Base-by-base conservation (phyloP, 2,113 vertebrate genomes). In the Eclectus roratus region DNA sequence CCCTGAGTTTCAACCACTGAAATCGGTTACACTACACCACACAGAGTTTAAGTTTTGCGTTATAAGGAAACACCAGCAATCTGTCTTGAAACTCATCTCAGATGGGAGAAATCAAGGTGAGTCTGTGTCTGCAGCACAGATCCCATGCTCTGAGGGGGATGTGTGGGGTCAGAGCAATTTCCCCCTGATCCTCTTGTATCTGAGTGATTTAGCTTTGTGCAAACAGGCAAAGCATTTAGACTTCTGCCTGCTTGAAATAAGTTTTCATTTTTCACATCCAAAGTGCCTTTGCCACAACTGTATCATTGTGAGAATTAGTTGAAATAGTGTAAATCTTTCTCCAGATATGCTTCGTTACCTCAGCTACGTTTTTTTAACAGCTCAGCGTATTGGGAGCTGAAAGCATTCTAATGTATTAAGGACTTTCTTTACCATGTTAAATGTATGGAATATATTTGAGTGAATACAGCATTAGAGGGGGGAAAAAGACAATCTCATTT, bases 21-120 rank as follows among this genome's bases (percentile, higher is more conserved):
- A n/a, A 66, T 49, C 1, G 17, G 14, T 6, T 0, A 1, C 9
- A 7, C 28, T 74, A 5, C 15, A 20, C 20, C 12, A 17, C 17
- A 11, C 13, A 28, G 39, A 29, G 23, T 1, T 65, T 66, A 47
- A 37, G 25, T n/a, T 79, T 29, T 52, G 8, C 4, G 2, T 52
- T 79, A 11, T n/a, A 60, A 35, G 11, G n/a, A 35, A 56, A 56
- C 47, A 8, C 10, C 10, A 46, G 25, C 7, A 73, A 33, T n/a
- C 16, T 21, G 2, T 27, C 50, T 50, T 55, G 49, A 53, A 64
- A 27, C 13, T 35, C 11, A 7, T 41, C 39, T 80, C 16, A 5
- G 39, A 24, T 41, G 10, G 37, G 49, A 50, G 15, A 88, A 58
- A 58, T 41, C 2, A 10, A 72, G n/a, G 8, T 63, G 8, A 5